Evolutionary conservation across 2,113 vertebrate species (phyloP).

Genomic region (Periophthalmodon schlosseri): DNA sequence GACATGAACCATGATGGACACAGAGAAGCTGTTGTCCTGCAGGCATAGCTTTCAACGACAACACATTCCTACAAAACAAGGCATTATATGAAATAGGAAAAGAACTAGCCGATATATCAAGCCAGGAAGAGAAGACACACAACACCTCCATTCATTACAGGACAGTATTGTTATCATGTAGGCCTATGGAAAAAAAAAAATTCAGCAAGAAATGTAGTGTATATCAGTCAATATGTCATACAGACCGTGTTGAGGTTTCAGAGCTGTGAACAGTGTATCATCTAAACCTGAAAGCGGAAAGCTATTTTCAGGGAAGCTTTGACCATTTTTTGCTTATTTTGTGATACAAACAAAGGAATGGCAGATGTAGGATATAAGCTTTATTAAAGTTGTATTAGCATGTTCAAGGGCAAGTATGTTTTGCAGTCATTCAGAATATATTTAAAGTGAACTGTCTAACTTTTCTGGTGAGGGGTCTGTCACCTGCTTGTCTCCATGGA

Average conservation of each 20-base stretch:
- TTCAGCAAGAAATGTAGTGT: not conserved
- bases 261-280: conserved; percentile 36
- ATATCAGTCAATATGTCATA: not conserved
- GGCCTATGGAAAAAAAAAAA: not conserved
- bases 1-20: conserved; percentile 8
- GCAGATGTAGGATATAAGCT: not conserved
- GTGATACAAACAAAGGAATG: conserved; percentile 13
- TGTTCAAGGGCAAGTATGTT: no score
- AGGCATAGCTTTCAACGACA: not conserved
- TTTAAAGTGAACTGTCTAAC: no score
- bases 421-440: no score
- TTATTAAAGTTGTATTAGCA: not conserved
- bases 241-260: conserved; percentile 4
- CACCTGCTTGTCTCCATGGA: no score
- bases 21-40: not conserved
- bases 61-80: conserved; percentile 7
- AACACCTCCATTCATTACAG: conserved; percentile 7
- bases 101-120: not conserved
- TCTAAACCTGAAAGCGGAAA: conserved; percentile 22
- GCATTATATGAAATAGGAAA: not conserved
- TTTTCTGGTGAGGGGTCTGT: no score
- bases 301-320: conserved; percentile 21
- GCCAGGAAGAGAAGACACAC: not conserved
- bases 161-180: not conserved
- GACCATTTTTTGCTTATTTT: conserved; percentile 29